Evolutionary conservation across 2,888 invertebrate species (phyloP).

Genomic region (Criorhina ranunculi): DNA sequence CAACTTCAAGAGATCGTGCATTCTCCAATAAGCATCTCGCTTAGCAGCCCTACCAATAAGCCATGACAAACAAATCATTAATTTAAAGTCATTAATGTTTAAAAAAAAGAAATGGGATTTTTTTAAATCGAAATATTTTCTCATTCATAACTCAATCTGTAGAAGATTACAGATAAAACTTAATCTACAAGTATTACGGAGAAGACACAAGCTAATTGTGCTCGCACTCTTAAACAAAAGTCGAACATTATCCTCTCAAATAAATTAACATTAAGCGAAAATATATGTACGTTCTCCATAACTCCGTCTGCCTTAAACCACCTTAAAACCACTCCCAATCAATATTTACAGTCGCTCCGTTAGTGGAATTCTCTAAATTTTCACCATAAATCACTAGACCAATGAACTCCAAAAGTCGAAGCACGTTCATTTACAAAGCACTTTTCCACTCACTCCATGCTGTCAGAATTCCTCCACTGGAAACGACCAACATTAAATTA

Average conservation of each 20-base stretch:
- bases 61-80: too few species aligned
- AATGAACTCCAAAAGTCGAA: slow-evolving; percentile 57
- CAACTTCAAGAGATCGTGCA: too few species aligned
- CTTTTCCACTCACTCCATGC: slow-evolving; percentile 22
- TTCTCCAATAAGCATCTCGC: too few species aligned
- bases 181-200: neutral
- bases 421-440: slow-evolving; percentile 32
- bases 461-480: neutral
- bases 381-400: slow-evolving; percentile 60
- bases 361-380: slow-evolving; percentile 47
- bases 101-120: too few species aligned
- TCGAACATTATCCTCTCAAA: slow-evolving; percentile 12
- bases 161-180: neutral
- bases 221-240: slow-evolving; percentile 1
- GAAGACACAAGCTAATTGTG: slow-evolving; percentile 28
- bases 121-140: too few species aligned
- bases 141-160: slow-evolving; percentile 15
- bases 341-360: neutral
- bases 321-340: neutral
- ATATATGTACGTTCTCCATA: too few species aligned
- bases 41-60: too few species aligned
- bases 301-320: neutral
- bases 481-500: slow-evolving; percentile 33
- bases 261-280: slow-evolving; percentile 28
- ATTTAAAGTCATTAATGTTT: too few species aligned